Percentiles rank a stretch among this genome's conserved stretches.
Evolutionary conservation across 2,888 invertebrate genomes (phyloP).

Genomic region (Caradrina clavipalpis): DNA sequence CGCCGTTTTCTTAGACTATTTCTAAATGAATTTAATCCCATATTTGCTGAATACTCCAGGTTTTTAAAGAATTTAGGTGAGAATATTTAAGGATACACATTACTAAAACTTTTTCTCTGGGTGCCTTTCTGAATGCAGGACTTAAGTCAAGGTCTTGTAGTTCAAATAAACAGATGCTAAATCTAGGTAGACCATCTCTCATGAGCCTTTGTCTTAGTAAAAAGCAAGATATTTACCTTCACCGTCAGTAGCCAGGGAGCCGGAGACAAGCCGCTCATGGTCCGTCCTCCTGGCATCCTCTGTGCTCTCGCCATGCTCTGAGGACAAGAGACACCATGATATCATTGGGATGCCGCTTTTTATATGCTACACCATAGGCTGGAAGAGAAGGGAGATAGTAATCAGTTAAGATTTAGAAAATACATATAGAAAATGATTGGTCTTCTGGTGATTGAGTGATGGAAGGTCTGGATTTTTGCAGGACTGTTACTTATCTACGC

Average conservation of each 20-base stretch:
- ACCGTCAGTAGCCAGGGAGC: conserved; percentile 95
- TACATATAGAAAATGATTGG: neutral
- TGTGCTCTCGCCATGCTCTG: conserved; percentile 92
- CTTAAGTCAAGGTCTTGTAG: neutral
- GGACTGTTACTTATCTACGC: neutral
- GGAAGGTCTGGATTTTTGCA: neutral
- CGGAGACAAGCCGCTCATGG: conserved; percentile 92
- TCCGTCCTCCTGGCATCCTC: conserved; percentile 92
- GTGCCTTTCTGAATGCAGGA: neutral
- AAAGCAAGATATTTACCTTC: conserved; percentile 92
- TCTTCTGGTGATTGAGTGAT: neutral
- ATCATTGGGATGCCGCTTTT: conserved; percentile 18
- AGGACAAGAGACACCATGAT: conserved; percentile 66
- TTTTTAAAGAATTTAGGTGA: neutral
- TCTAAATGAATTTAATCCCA: neutral
- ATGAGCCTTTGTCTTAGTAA: neutral
- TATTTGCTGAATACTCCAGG: neutral
- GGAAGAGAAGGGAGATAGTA: neutral
- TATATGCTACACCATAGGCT: neutral
- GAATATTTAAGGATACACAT: neutral
- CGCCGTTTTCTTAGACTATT: neutral
- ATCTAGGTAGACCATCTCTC: neutral
- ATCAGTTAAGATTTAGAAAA: neutral
- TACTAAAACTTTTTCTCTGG: neutral
- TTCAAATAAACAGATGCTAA: neutral